Base-by-base conservation (phyloP, 2,797 vertebrate species). In the Hydrolagus colliei region DNA sequence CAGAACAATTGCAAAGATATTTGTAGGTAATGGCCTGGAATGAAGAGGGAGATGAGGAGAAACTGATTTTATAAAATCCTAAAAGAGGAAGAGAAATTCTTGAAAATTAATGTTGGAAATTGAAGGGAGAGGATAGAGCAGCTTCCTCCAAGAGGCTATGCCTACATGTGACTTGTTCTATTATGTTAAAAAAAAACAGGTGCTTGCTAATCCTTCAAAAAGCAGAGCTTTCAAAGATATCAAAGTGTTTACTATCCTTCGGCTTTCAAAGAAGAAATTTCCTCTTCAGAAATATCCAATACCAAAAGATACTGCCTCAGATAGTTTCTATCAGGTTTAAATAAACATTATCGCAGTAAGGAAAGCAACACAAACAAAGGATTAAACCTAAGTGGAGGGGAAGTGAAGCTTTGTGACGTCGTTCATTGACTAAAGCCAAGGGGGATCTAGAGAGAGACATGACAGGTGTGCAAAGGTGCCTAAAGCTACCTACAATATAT, bases 351-450 rank as follows among this genome's bases (percentile, higher is more conserved):
- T 88, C 0, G 67, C 0, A 13, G 88, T 86, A 88, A 87, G 73
- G 72, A 87, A 89, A 71, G 75, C 76, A 88, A 88, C 88, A 86
- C 89, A 90, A 92, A 91, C 73, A 90, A 90, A 90, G 88, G 86
- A 91, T 91, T 90, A 90, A 89, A 86, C 88, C 85, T 86, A 89
- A 90, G 86, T 78, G 86, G 79, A 89, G 87, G 87, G 87, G 86
- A 89, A 89, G 86, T 79, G 52, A 88, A 82, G 73, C 61, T 87
- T 90, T 90, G 67, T 89, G 88, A 89, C 90, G 85, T 87, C 89
- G 88, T 79, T 91, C 88, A 8, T 88, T 92, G 89, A 86, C 89
- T 86, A 86, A 85, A 82, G 73, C 85, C 86, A 86, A 89, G 90
- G 90, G n/a, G 65, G 41, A 84, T 68, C 65, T 35, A 84, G 79